phyloP scores from a whole-genome alignment of 2,113 vertebrate genomes.

The Galbula dea region DNA sequence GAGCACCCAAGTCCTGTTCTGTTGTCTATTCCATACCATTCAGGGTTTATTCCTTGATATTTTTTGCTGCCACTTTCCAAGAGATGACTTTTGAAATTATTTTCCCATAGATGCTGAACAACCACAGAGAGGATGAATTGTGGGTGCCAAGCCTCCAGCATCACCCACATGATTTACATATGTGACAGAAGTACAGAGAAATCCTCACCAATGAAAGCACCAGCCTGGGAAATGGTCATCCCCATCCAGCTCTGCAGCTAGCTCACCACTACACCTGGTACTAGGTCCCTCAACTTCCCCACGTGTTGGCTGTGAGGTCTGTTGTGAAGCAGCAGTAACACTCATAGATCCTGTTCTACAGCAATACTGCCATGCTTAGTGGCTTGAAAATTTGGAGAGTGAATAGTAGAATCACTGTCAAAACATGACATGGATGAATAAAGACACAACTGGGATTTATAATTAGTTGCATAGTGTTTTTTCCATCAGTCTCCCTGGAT shows the following conservation, averaged over 20 bases:
- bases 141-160: neutral
- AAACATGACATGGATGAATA: neutral
- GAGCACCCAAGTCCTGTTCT: neutral
- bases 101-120: neutral
- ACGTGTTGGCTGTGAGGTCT: fast-evolving
- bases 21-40: neutral
- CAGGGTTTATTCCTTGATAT: neutral
- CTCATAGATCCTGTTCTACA: neutral
- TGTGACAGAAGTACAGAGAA: neutral
- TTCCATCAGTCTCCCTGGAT: neutral
- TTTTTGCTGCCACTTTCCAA: neutral
- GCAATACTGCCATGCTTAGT: neutral
- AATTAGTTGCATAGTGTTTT: neutral
- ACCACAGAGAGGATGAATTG: fast-evolving
- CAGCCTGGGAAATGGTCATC: neutral
- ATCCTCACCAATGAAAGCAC: neutral
- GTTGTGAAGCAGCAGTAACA: neutral
- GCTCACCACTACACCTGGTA: neutral
- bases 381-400: neutral
- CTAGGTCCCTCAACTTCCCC: neutral
- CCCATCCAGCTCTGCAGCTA: neutral
- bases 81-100: neutral
- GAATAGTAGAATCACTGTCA: neutral
- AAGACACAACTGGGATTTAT: neutral
- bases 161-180: neutral